Percentiles rank a stretch among this genome's conserved stretches.
These are phyloP conservation scores for Osmerus eperlanus DNA, from an alignment of 2,113 vertebrate genomes.

Conservation along the genomic window DNA sequence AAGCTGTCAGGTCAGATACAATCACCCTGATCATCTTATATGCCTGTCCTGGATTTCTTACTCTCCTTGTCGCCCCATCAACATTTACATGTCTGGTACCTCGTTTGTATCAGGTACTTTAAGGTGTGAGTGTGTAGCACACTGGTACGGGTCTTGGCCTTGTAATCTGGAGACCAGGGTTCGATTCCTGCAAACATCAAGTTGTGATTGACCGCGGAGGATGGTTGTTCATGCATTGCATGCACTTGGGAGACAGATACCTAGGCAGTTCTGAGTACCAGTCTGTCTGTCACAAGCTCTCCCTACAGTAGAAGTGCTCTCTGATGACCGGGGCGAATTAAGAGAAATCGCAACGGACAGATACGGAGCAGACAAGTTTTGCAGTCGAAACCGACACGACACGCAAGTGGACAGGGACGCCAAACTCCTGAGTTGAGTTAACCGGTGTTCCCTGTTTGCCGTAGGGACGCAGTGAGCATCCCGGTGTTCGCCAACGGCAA, in stretches of 20 bases:
- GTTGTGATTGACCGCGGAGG: too few relatives aligned
- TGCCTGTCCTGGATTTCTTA: neutral
- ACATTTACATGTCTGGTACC: too few relatives aligned
- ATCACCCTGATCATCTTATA: neutral
- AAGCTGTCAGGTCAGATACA: constrained; percentile 80
- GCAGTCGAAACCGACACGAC: neutral
- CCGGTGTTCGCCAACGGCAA: constrained; percentile 97
- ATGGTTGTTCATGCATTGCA: neutral
- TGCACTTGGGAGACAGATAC: constrained; percentile 84
- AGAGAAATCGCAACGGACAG: constrained; percentile 99
- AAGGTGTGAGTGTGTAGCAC: too few relatives aligned
- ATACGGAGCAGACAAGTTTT: constrained; percentile 88
- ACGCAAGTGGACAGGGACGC: too few relatives aligned
- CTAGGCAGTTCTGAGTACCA: constrained; percentile 74
- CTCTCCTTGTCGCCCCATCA: neutral
- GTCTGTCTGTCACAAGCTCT: constrained; percentile 81
- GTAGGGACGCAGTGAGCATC: constrained; percentile 86
- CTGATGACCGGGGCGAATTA: constrained; percentile 94
- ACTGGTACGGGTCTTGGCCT: too few relatives aligned
- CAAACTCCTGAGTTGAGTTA: neutral
- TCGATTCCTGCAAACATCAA: too few relatives aligned
- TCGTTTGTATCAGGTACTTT: too few relatives aligned
- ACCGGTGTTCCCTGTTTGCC: neutral
- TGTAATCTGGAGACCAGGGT: too few relatives aligned
- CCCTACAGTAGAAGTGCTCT: constrained; percentile 89